Base-by-base conservation (phyloP, 2,888 invertebrate species). In the Trypoxylon attenuatum region DNA sequence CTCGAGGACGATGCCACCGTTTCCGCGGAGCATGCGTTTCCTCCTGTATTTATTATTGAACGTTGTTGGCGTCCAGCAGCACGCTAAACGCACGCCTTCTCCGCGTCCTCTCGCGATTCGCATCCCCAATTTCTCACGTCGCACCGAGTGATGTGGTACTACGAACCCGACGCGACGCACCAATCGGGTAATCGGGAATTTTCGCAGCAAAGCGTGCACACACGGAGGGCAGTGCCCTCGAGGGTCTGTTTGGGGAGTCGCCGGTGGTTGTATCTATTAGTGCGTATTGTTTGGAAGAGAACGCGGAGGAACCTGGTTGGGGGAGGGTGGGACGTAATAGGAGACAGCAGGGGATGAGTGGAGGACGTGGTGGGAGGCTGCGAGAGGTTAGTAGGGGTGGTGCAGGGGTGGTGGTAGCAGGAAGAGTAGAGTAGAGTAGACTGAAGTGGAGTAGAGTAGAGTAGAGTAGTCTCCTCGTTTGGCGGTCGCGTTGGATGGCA, bases 401-500 rank as follows among this genome's bases (percentile, higher is more conserved):
- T 10, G n/a, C n/a, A n/a, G n/a, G n/a, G n/a, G n/a, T n/a, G n/a
- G n/a, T n/a, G n/a, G n/a, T n/a, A n/a, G n/a, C n/a, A n/a, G n/a
- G n/a, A n/a, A n/a, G n/a, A n/a, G n/a, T n/a, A n/a, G n/a, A n/a
- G n/a, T n/a, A n/a, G n/a, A n/a, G n/a, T n/a, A n/a, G n/a, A n/a
- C n/a, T n/a, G n/a, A n/a, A n/a, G n/a, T n/a, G n/a, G n/a, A n/a
- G n/a, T n/a, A n/a, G n/a, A n/a, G n/a, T n/a, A n/a, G n/a, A n/a
- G n/a, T n/a, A n/a, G n/a, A n/a, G n/a, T n/a, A n/a, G n/a, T 19
- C 43, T n/a, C 21, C 13, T 33, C 5, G 60, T 49, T 23, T 56
- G 21, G 42, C 41, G 33, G 13, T 41, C 43, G 57, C 55, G 56
- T 54, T 22, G 59, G 59, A 64, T 50, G 49, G 27, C 45, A 50